These are phyloP conservation scores for Lepidothrix coronata DNA, from an alignment of 2,113 vertebrate genomes.

Conservation along the genomic window DNA sequence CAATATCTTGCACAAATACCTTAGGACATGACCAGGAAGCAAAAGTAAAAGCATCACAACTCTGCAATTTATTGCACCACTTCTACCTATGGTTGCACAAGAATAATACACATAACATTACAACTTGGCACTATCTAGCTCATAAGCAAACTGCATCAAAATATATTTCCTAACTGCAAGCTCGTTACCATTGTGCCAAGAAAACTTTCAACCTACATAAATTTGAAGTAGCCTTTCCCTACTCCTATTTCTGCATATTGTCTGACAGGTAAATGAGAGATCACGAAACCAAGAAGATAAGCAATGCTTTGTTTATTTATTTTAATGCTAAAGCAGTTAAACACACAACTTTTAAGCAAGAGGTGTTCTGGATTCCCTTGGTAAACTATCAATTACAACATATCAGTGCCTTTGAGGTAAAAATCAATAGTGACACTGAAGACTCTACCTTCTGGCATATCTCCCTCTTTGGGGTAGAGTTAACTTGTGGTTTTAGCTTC, in stretches of 20 bases:
- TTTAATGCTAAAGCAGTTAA: background rate
- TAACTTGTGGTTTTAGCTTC: background rate
- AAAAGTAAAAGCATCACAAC: background rate
- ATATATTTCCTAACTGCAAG: background rate
- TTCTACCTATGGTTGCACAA: background rate
- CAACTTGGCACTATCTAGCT: background rate
- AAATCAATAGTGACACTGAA: background rate
- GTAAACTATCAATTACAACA: background rate
- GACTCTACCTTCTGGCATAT: background rate
- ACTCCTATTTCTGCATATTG: background rate
- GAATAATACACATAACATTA: background rate
- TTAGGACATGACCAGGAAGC: background rate
- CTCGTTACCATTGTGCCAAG: background rate
- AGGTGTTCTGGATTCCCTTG: background rate
- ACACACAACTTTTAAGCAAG: background rate
- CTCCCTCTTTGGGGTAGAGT: background rate
- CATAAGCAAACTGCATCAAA: background rate
- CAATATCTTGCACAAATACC: background rate
- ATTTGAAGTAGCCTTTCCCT: background rate
- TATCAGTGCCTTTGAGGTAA: background rate
- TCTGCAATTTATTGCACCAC: background rate
- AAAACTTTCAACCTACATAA: background rate
- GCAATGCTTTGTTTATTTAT: background rate
- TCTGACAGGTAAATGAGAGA: background rate
- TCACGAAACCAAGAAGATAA: background rate